Conservation (phyloP, 2,797 vertebrate species). For the Sebastes ruberrimus region DNA sequence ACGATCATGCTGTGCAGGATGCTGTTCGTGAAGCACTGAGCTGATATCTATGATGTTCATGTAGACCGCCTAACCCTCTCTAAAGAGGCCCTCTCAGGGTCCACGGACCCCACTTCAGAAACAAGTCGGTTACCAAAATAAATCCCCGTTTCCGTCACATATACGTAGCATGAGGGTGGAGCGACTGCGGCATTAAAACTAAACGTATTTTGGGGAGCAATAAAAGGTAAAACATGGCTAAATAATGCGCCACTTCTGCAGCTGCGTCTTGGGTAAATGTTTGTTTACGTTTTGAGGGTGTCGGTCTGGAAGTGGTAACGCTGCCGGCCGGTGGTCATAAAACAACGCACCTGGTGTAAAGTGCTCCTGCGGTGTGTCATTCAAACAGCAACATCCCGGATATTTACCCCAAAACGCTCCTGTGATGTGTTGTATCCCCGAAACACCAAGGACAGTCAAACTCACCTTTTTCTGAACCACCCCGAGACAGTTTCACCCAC, state of each 20-base stretch:
- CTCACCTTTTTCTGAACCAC: constrained; percentile 47
- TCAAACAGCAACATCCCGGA: background rate
- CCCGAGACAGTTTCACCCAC: constrained; percentile 21
- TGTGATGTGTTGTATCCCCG: background rate
- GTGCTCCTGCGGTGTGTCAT: background rate
- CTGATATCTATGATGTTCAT: background rate
- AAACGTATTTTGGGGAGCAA: background rate
- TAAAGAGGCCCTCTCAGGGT: background rate
- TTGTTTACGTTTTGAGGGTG: constrained; percentile 7
- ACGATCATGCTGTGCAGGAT: background rate
- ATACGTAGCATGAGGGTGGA: background rate
- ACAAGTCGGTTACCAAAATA: constrained; percentile 24
- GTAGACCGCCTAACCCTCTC: background rate
- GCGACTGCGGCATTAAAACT: constrained; percentile 19
- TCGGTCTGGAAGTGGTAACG: constrained; percentile 23
- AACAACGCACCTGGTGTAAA: background rate
- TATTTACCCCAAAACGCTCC: background rate
- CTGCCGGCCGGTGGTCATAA: background rate
- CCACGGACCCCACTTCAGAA: constrained; percentile 3
- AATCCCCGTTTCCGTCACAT: constrained; percentile 4
- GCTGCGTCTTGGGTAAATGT: background rate
- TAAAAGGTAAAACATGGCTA: background rate
- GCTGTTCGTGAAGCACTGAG: constrained; percentile 9
- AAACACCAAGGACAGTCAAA: background rate
- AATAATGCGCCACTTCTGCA: background rate